Percentiles rank a stretch among this genome's conserved stretches.
Evolutionary conservation across 2,888 invertebrate genomes (phyloP).

Genomic region (Drosophila rellima): DNA sequence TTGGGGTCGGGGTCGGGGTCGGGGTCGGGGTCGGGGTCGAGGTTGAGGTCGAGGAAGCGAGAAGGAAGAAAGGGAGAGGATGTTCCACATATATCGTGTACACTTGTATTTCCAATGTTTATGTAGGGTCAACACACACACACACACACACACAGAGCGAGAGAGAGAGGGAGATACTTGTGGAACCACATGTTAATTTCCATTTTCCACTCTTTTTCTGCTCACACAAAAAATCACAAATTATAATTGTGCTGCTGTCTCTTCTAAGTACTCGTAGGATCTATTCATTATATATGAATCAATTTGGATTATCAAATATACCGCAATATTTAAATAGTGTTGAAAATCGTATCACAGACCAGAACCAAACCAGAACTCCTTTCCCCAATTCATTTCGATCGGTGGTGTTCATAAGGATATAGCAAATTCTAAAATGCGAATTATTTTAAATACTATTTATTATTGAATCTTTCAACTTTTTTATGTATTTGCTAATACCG

Average conservation of each 20-base stretch:
- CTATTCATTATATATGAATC: too few relatives aligned
- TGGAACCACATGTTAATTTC: constrained; percentile 11
- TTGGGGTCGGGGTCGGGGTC: neutral
- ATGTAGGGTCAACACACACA: constrained; percentile 9
- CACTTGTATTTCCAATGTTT: neutral
- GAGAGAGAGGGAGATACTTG: neutral
- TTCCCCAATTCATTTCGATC: too few relatives aligned
- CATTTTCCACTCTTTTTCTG: constrained; percentile 19
- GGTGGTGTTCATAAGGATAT: too few relatives aligned
- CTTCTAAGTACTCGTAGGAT: too few relatives aligned
- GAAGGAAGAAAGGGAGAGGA: neutral
- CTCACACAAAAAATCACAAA: constrained; percentile 31
- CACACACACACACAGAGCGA: constrained; percentile 4
- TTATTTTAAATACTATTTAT: too few relatives aligned
- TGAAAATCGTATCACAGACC: too few relatives aligned
- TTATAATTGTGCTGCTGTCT: neutral
- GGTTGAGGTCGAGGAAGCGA: neutral
- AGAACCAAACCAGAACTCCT: too few relatives aligned
- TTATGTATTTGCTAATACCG: too few relatives aligned
- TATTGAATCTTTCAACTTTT: too few relatives aligned
- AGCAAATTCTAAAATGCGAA: too few relatives aligned
- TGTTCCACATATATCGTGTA: constrained; percentile 6
- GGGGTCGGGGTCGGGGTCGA: neutral
- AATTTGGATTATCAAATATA: neutral
- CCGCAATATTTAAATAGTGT: neutral